Conservation (phyloP, 2,888 invertebrate genomes). For the Scaptodrosophila latifasciaeformis region DNA sequence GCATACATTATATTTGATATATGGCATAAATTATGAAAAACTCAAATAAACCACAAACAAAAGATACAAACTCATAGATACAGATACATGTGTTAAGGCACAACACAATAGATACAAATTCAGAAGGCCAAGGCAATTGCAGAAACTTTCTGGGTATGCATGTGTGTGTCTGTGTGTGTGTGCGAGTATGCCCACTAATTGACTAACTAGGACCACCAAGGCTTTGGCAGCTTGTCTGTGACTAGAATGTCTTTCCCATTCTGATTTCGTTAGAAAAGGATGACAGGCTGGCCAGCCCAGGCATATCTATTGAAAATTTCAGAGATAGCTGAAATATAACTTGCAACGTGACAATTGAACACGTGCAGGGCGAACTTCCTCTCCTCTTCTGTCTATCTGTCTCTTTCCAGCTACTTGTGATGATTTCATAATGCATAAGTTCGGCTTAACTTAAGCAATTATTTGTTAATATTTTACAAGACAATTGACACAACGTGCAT, state of each 20-base stretch:
- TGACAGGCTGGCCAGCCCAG: slow-evolving; percentile 41
- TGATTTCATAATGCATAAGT: slow-evolving; percentile 39
- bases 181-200: slow-evolving; percentile 45
- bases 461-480: slow-evolving; percentile 65
- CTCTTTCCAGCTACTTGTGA: too few species aligned
- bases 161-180: slow-evolving; percentile 12
- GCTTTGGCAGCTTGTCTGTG: slow-evolving; percentile 36
- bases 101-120: not conserved
- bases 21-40: slow-evolving; percentile 56
- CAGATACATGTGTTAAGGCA: not conserved
- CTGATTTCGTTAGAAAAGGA: slow-evolving; percentile 42
- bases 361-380: slow-evolving; percentile 43
- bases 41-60: not conserved
- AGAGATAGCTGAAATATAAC: slow-evolving; percentile 2
- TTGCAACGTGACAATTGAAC: slow-evolving; percentile 56
- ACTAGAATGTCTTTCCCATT: slow-evolving; percentile 49
- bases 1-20: slow-evolving; percentile 36
- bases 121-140: too few species aligned
- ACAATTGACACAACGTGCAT: slow-evolving; percentile 38
- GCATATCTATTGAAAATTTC: not conserved
- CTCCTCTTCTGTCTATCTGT: not conserved
- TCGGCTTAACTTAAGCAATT: slow-evolving; percentile 43
- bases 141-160: not conserved
- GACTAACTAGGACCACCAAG: slow-evolving; percentile 63
- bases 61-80: not conserved